A percentile compares a stretch with the other conserved stretches of the same genome.
phyloP scores from a whole-genome alignment of 2,888 invertebrate species.

The Trichogramma dendrolimi region DNA sequence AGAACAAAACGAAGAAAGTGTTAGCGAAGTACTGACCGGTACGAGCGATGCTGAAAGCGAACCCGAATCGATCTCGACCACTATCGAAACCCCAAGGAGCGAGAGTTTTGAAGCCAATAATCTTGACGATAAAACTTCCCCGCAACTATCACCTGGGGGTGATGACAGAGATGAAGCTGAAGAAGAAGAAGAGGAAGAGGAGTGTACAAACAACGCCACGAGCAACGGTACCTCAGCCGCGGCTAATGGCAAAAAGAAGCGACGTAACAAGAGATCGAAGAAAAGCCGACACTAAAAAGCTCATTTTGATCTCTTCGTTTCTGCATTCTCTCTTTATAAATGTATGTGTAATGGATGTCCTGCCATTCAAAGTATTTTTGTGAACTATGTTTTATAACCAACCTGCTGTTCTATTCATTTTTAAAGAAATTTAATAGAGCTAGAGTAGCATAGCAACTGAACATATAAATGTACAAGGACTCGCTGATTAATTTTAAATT shows the following conservation, averaged over 20 bases:
- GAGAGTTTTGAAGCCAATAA: slow-evolving; percentile 48
- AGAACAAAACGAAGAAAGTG: slow-evolving; percentile 41
- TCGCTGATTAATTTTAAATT: too few species aligned
- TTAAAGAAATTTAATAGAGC: too few species aligned
- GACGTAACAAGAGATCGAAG: slow-evolving; percentile 53
- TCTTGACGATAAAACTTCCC: slow-evolving; percentile 55
- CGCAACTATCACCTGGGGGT: neutral
- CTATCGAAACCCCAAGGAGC: slow-evolving; percentile 49
- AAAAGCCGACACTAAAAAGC: slow-evolving; percentile 53
- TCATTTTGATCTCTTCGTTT: too few species aligned
- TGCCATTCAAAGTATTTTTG: too few species aligned
- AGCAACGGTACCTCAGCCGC: slow-evolving; percentile 32
- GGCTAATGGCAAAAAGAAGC: slow-evolving; percentile 47
- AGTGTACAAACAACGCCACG: slow-evolving; percentile 48
- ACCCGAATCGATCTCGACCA: too few species aligned
- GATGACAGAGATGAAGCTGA: neutral
- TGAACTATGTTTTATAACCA: too few species aligned
- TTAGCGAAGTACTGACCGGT: slow-evolving; percentile 48
- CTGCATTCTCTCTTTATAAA: too few species aligned
- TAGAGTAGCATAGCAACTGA: too few species aligned
- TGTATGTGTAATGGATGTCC: too few species aligned
- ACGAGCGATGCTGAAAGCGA: slow-evolving; percentile 33
- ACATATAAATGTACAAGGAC: too few species aligned
- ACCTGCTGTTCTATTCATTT: too few species aligned
- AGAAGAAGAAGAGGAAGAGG: slow-evolving; percentile 16